Base-by-base conservation (phyloP, 2,113 vertebrate species). In the Eonycteris spelaea region DNA sequence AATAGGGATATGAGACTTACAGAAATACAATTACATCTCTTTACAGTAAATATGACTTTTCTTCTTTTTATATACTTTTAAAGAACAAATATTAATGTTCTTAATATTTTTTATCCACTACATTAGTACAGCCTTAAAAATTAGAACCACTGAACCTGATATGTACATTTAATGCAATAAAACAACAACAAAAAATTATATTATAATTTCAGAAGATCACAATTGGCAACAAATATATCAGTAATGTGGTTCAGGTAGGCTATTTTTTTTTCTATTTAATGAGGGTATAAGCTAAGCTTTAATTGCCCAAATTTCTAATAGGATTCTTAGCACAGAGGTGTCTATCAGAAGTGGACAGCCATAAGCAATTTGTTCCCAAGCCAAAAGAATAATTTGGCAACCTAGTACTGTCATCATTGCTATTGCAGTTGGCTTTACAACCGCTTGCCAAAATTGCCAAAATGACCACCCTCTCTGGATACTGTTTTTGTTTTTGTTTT, bases 371-470 rank as follows among this genome's bases (percentile, higher is more conserved):
- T 97, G 79, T 90, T 97, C 61, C 45, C 70, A 68, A 71, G 63
- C 82, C 96, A 98, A 96, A 97, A 93, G 26, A 96, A 8, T 26
- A 86, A 93, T 96, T 97, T 97, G 96, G 97, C 92, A 96, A 89
- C 94, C 38, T 9, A 78, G 15, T 26, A 28, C 28, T 96, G 21
- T 77, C 94, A 92, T 96, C 90, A 97, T 77, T 97, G 40, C 22
- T 93, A 21, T 24, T 88, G 67, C 93, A 96, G 88, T 94, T 98
- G 93, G 97, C 79, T 73, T 84, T 38, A 30, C 6, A 38, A n/a
- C 68, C 75, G 48, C 91, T 73, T 86, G 45, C 30, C 57, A 86
- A 85, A 65, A 94, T n/a, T 67, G 33, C 30, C 68, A 79, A 88
- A 65, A 65, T 90, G 43, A 63, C 8, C 35, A 94, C 16, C 24